phyloP scores from a whole-genome alignment of 2,113 vertebrate genomes.

The Otis tarda region DNA sequence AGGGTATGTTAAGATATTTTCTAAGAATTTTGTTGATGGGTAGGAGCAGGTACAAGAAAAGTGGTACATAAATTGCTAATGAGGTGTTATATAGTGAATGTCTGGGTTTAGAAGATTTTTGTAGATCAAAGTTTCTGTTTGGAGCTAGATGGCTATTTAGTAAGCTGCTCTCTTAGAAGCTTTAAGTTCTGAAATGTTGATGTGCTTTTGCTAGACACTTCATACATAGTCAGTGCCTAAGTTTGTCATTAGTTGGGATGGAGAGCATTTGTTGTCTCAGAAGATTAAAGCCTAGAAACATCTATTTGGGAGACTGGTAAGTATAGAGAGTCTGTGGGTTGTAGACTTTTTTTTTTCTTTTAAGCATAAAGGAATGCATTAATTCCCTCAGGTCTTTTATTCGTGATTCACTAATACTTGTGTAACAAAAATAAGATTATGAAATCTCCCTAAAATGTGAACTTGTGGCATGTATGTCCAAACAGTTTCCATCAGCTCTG shows the following conservation, averaged over 20 bases:
- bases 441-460: constrained; percentile 86
- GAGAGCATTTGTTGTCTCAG: neutral
- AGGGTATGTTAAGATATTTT: neutral
- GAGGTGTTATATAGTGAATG: neutral
- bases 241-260: neutral
- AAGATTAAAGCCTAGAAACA: neutral
- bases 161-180: neutral
- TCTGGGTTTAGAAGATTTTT: neutral
- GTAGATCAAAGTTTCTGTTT: neutral
- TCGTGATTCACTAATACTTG: neutral
- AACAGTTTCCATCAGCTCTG: constrained; percentile 86
- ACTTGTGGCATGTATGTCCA: constrained; percentile 90
- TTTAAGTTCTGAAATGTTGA: neutral
- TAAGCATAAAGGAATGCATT: neutral
- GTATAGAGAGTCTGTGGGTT: neutral
- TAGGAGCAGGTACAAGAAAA: neutral
- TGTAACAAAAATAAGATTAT: constrained; percentile 72
- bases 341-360: neutral
- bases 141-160: neutral
- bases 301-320: neutral
- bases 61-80: neutral
- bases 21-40: neutral
- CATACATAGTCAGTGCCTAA: too few species aligned
- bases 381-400: neutral
- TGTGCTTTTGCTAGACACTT: neutral